phyloP scores from a whole-genome alignment of 2,888 invertebrate species.

The Parasteatoda lunata region DNA sequence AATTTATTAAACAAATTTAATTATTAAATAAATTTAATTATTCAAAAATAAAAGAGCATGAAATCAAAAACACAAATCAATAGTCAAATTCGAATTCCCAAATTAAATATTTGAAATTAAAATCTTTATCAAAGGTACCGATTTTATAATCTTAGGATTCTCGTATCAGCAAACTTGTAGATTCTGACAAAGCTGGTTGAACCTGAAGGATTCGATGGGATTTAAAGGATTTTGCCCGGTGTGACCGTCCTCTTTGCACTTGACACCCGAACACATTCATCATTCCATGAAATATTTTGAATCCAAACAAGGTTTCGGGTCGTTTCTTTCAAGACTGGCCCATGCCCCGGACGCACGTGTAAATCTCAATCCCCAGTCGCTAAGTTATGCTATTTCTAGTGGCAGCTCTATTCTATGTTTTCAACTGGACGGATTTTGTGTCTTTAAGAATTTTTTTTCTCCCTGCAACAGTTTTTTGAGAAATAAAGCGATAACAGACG shows the following conservation, averaged over 20 bases:
- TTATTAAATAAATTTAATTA: no score
- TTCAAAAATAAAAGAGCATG: no score
- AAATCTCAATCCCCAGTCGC: neutral
- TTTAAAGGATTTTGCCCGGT: constrained; percentile 29
- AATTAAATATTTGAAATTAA: no score
- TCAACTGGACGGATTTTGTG: neutral
- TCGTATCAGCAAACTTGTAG: no score
- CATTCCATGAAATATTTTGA: constrained; percentile 47
- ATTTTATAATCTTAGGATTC: no score
- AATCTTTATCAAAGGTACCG: no score
- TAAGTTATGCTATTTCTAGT: neutral
- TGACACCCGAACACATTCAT: constrained; percentile 55
- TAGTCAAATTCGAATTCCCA: no score
- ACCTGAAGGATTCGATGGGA: constrained; percentile 17
- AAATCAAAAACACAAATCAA: no score
- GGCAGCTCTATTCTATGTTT: constrained; percentile 34
- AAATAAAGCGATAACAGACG: constrained; percentile 43
- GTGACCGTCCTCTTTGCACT: constrained; percentile 23
- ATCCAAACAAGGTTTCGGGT: constrained; percentile 44
- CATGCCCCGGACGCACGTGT: constrained; percentile 19
- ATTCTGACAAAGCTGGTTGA: constrained; percentile 32
- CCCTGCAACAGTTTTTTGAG: neutral
- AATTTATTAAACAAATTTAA: no score
- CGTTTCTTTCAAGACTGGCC: neutral
- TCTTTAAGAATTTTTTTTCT: constrained; percentile 7